phyloP scores from a whole-genome alignment of 2,888 invertebrate genomes.

The Orthosia incerta region DNA sequence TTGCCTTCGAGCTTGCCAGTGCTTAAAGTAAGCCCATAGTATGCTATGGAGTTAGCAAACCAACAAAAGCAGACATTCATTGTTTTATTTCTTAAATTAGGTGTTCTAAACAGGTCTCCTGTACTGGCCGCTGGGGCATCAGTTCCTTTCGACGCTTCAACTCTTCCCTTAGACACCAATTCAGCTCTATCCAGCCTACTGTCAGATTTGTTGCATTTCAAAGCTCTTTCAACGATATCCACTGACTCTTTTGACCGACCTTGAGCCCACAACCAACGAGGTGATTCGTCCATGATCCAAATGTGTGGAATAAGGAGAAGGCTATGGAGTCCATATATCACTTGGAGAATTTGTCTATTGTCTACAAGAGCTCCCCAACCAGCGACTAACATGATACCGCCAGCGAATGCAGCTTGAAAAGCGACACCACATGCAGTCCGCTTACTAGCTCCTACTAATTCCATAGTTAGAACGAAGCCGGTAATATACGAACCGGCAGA shows the following conservation, averaged over 20 bases:
- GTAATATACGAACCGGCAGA: slow-evolving; percentile 95
- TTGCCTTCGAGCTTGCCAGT: slow-evolving; percentile 95
- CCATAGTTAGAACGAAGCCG: slow-evolving; percentile 94
- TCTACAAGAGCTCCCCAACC: slow-evolving; percentile 95
- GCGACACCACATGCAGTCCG: slow-evolving; percentile 95
- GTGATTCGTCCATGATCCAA: slow-evolving; percentile 97
- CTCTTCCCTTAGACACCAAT: slow-evolving; percentile 92
- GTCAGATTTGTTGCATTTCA: slow-evolving; percentile 93
- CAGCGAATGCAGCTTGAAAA: slow-evolving; percentile 95
- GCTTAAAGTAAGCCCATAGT: slow-evolving; percentile 96
- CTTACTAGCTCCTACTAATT: slow-evolving; percentile 95
- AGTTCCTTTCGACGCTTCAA: slow-evolving; percentile 82
- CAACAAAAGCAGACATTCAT: slow-evolving; percentile 95
- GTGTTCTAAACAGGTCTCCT: slow-evolving; percentile 94
- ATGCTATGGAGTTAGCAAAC: slow-evolving; percentile 97
- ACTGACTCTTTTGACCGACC: slow-evolving; percentile 94
- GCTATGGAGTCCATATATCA: slow-evolving; percentile 95
- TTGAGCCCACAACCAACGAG: slow-evolving; percentile 97
- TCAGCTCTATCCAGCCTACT: slow-evolving; percentile 92
- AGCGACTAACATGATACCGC: slow-evolving; percentile 95
- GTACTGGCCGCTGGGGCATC: slow-evolving; percentile 90
- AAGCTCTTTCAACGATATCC: slow-evolving; percentile 93
- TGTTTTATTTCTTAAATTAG: slow-evolving; percentile 94
- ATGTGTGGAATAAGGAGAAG: slow-evolving; percentile 94
- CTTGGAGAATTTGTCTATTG: slow-evolving; percentile 94